A percentile compares a stretch with the other conserved stretches of the same genome.
Conservation (phyloP, 1,140 invertebrate genomes). For the Zaprionus vittiger region DNA sequence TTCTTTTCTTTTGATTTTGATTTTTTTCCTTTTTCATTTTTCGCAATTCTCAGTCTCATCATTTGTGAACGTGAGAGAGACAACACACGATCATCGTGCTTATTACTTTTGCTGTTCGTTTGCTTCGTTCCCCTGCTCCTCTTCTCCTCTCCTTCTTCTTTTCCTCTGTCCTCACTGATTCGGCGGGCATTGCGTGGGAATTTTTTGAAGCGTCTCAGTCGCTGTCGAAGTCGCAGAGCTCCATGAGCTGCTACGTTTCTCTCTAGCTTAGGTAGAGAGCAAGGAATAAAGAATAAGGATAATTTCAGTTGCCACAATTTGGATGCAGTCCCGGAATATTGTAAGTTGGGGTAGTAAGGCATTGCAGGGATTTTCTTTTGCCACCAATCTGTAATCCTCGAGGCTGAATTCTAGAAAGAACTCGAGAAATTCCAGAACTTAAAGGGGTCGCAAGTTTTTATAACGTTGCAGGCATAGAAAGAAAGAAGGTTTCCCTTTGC, state of each 20-base stretch:
- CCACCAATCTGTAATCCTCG: too few species aligned
- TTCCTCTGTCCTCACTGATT: conserved; percentile 20
- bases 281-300: conserved; percentile 24
- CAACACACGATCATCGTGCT: conserved; percentile 52
- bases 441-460: too few species aligned
- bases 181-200: conserved; percentile 68
- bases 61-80: conserved; percentile 31
- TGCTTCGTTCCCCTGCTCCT: conserved; percentile 11
- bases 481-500: too few species aligned
- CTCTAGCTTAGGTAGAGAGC: conserved; percentile 15
- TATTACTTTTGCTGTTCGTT: conserved; percentile 37
- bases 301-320: conserved; percentile 1
- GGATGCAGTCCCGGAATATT: neutral
- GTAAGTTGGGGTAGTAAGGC: conserved; percentile 4
- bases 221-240: conserved; percentile 21
- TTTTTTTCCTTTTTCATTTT: conserved; percentile 52
- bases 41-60: conserved; percentile 52
- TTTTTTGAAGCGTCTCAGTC: conserved; percentile 50
- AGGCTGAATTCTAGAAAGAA: too few species aligned
- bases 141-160: neutral
- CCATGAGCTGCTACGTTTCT: conserved; percentile 11
- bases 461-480: neutral
- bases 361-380: neutral
- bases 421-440: too few species aligned
- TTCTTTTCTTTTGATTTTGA: conserved; percentile 58